Base-by-base conservation (phyloP, 2,888 invertebrate species). In the Gandaritis pyraliata region DNA sequence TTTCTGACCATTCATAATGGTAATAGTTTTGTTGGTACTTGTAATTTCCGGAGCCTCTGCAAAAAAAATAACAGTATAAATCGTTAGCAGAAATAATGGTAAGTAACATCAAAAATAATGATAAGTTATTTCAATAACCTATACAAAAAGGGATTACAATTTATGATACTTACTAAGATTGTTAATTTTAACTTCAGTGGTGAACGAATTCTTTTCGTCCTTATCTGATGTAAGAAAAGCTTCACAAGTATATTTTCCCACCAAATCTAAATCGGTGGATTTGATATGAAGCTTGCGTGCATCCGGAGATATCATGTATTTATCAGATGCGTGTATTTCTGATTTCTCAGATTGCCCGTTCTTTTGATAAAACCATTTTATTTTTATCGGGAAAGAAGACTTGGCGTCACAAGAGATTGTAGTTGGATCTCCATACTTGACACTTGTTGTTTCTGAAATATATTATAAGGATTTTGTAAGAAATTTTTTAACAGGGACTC, bases 211-310 rank as follows among this genome's bases (percentile, higher is more conserved):
- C 13, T 60, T 65, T 16, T 61, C 43, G 16, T 36, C 51, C n/a
- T 46, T 47, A 33, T 70, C 61, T 18, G 53, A 38, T 18, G 33
- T 41, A 11, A 70, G 58, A 10, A 51, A 51, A 3, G 56, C 70
- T 54, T 53, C 58, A 33, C 70, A 70, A 4, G 53, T 65, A 10
- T 68, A 70, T 52, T 46, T 62, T 41, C 66, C 70, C 33, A 52
- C 52, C 18, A 51, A 45, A 4, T 56, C 58, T 33, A 66, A 41
- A 47, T 61, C 55, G 29, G 58, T 50, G 3, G 58, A 60, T 1
- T 23, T 16, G 1, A 67, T 60, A 10, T 16, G 13, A 50, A 70
- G 61, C 6, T 13, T 43, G 2, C 43, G 47, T 45, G 15, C 49
- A 13, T 64, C 48, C 6, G 48, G 1, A n/a, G 52, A 56, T 60